A percentile compares a stretch with the other conserved stretches of the same genome.
Conservation (phyloP, 2,888 invertebrate genomes). For the Eurytoma californica region DNA sequence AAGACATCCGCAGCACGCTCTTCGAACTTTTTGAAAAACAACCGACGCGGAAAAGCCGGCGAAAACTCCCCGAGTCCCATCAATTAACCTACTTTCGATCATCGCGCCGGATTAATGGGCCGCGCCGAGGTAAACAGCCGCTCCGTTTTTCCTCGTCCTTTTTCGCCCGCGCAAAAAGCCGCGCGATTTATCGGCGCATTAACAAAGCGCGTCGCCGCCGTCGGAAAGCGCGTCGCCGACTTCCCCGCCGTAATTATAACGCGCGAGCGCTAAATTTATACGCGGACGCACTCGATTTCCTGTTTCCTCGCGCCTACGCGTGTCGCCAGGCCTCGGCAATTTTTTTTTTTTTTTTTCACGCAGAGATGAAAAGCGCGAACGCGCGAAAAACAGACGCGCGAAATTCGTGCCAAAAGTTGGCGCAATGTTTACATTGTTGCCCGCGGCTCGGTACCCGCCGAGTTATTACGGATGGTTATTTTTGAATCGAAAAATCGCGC, state of each 20-base stretch:
- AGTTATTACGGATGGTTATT: too few species aligned
- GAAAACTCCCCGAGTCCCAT: slow-evolving; percentile 33
- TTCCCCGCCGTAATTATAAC: slow-evolving; percentile 64
- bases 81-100: slow-evolving; percentile 51
- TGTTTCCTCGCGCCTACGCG: slow-evolving; percentile 45
- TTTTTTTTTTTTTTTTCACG: neutral
- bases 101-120: slow-evolving; percentile 52
- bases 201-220: slow-evolving; percentile 33
- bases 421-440: slow-evolving; percentile 3
- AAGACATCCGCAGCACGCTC: too few species aligned
- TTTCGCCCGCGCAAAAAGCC: slow-evolving; percentile 27
- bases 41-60: neutral
- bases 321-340: neutral
- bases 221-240: neutral
- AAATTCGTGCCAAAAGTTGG: neutral
- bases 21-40: neutral
- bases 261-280: slow-evolving; percentile 63
- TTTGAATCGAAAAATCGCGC: too few species aligned
- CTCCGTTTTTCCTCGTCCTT: neutral
- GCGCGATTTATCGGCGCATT: slow-evolving; percentile 51
- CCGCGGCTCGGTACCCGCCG: too few species aligned
- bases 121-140: slow-evolving; percentile 36
- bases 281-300: slow-evolving; percentile 60
- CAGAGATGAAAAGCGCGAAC: neutral
- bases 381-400: too few species aligned